Percentiles rank a stretch among this genome's conserved stretches.
These are phyloP conservation scores for Parnassius smintheus DNA, from an alignment of 2,888 invertebrate genomes.

Conservation along the genomic window DNA sequence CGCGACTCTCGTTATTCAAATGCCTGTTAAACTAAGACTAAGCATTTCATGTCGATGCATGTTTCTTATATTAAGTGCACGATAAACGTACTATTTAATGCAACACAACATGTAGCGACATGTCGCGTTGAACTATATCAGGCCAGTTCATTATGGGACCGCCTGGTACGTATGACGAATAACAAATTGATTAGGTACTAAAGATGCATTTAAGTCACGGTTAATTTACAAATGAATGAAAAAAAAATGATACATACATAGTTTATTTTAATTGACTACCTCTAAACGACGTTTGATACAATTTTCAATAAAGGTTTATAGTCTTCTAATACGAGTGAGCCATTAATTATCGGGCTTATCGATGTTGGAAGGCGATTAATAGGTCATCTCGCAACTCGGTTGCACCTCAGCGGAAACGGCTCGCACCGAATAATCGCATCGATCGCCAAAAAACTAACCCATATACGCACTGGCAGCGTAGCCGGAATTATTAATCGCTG, in stretches of 20 bases:
- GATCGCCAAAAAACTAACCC: constrained; percentile 81
- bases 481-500: constrained; percentile 79
- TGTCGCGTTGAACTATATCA: no score
- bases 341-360: constrained; percentile 33
- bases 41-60: no score
- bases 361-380: constrained; percentile 64
- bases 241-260: background rate
- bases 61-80: no score
- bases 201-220: no score
- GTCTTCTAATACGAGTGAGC: constrained; percentile 41
- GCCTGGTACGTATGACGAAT: no score
- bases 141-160: no score
- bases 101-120: no score
- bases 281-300: constrained; percentile 21
- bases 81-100: no score
- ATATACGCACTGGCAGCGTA: constrained; percentile 81
- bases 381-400: constrained; percentile 59
- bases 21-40: no score
- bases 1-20: no score
- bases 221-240: no score
- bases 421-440: constrained; percentile 76
- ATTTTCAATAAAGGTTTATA: constrained; percentile 27
- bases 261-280: constrained; percentile 24
- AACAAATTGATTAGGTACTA: no score
- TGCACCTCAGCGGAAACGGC: constrained; percentile 66